A percentile compares a stretch with the other conserved stretches of the same genome.
Conservation (phyloP, 2,888 invertebrate species). For the Myopa testacea region DNA sequence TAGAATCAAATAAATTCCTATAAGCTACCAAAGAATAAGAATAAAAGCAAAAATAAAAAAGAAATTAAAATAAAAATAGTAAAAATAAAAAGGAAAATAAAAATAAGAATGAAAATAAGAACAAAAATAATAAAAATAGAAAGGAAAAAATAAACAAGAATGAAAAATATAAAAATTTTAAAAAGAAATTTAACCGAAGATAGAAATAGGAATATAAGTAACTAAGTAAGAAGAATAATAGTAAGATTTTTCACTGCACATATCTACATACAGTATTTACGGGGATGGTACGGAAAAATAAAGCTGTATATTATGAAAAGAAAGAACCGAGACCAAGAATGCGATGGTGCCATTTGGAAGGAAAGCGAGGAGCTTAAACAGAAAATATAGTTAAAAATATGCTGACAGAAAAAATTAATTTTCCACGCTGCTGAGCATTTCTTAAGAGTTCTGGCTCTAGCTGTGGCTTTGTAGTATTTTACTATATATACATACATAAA, state of each 20-base stretch:
- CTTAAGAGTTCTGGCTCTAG: background rate
- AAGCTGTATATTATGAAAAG: no score
- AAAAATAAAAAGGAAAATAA: background rate
- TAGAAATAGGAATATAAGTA: no score
- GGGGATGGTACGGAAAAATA: no score
- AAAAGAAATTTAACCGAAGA: no score
- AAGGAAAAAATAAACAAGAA: no score
- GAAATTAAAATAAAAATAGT: background rate
- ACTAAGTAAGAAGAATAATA: no score
- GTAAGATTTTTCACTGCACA: no score
- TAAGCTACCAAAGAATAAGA: background rate
- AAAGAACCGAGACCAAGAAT: no score
- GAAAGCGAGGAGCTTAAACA: background rate
- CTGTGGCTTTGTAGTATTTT: background rate
- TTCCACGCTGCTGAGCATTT: background rate
- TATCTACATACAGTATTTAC: no score
- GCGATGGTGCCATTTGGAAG: no score
- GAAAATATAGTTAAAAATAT: background rate
- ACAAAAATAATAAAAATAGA: no score
- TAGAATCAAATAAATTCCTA: background rate
- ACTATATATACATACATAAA: background rate
- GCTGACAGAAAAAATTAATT: background rate
- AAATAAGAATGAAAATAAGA: background rate
- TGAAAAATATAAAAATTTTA: no score
- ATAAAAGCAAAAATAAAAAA: background rate